Percentiles rank a stretch among this genome's conserved stretches.
Evolutionary conservation across 2,888 invertebrate species (phyloP).

Genomic region (Timema podura): DNA sequence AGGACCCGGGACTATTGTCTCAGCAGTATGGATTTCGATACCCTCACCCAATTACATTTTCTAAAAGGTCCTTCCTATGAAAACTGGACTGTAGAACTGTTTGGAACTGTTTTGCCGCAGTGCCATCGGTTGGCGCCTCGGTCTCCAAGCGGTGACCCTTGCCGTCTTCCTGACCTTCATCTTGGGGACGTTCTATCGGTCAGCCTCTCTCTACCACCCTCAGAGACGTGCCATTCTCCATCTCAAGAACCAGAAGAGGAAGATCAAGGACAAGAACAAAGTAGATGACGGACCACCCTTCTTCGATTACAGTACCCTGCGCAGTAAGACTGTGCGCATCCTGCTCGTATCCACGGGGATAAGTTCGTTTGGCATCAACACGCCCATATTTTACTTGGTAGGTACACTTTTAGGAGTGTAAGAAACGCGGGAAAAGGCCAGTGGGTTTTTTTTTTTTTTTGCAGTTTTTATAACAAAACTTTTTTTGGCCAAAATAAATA

Average conservation of each 20-base stretch:
- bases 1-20: no score
- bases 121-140: constrained; percentile 75
- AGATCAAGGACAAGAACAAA: constrained; percentile 75
- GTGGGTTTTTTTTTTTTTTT: background rate
- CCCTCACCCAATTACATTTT: no score
- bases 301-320: constrained; percentile 80
- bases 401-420: constrained; percentile 31
- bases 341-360: constrained; percentile 75
- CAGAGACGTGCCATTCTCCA: constrained; percentile 82
- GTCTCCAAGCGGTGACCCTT: constrained; percentile 81
- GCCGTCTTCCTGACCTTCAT: constrained; percentile 78
- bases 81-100: no score
- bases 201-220: constrained; percentile 84
- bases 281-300: constrained; percentile 76
- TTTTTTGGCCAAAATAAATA: no score
- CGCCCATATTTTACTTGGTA: constrained; percentile 77
- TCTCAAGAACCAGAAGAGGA: constrained; percentile 81
- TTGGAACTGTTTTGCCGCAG: constrained; percentile 44
- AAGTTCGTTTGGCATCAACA: constrained; percentile 77
- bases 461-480: background rate
- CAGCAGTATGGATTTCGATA: no score
- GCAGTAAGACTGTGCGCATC: constrained; percentile 79
- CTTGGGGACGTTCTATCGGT: constrained; percentile 81
- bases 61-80: no score
- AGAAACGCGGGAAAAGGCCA: no score